Conservation (phyloP, 2,797 vertebrate species). For the Rhinophrynus dorsalis region DNA sequence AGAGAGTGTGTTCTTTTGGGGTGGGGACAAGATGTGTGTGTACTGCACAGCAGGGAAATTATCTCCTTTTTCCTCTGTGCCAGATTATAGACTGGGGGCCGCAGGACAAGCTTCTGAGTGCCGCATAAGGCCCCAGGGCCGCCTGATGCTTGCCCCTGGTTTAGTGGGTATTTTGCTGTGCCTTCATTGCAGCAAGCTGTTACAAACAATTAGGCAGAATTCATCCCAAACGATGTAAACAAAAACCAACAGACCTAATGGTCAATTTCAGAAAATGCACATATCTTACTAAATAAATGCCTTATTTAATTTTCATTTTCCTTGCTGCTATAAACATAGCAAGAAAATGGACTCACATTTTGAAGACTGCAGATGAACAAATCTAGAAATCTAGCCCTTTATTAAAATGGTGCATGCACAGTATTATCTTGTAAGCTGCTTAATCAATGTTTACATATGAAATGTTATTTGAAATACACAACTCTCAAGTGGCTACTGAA, state of each 20-base stretch:
- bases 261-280: not conserved
- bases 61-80: too few species aligned
- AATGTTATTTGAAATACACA: constrained; percentile 20
- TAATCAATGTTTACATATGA: constrained; percentile 38
- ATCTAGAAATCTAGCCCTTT: not conserved
- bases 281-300: not conserved
- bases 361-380: not conserved
- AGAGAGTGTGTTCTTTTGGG: too few species aligned
- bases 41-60: not conserved
- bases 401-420: not conserved
- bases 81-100: too few species aligned
- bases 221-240: not conserved
- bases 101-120: too few species aligned
- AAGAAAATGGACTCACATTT: not conserved
- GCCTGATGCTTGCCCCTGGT: too few species aligned
- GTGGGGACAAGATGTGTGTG: too few species aligned
- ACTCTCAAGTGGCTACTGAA: constrained; percentile 13
- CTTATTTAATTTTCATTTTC: not conserved
- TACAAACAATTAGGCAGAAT: not conserved
- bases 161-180: too few species aligned
- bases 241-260: not conserved
- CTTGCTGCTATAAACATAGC: not conserved
- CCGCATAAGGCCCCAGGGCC: too few species aligned
- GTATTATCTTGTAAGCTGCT: constrained; percentile 25
- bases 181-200: too few species aligned